These are phyloP conservation scores for Trichonephila clavipes DNA, from an alignment of 1,140 invertebrate species.

Conservation along the genomic window DNA sequence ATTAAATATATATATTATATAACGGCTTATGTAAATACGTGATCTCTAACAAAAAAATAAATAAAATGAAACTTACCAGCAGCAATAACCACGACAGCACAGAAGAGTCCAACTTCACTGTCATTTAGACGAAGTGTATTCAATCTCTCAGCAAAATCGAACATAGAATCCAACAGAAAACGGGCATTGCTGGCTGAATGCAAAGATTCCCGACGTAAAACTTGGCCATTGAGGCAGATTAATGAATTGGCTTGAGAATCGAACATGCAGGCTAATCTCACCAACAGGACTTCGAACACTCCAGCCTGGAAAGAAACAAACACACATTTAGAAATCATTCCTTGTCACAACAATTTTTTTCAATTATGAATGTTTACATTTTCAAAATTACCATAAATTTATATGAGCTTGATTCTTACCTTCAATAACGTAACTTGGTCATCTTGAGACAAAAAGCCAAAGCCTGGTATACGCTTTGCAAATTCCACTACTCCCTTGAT, in stretches of 20 bases:
- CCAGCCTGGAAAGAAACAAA: constrained; percentile 82
- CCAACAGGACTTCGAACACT: constrained; percentile 95
- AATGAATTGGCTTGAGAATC: constrained; percentile 90
- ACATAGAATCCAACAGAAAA: constrained; percentile 97
- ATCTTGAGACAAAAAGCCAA: constrained; percentile 95
- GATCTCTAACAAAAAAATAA: not conserved
- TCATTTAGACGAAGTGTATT: constrained; percentile 94
- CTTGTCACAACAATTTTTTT: not conserved
- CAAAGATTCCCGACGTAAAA: constrained; percentile 93
- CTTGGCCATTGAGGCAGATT: constrained; percentile 95
- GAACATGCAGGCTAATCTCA: constrained; percentile 96
- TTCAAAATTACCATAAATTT: not conserved
- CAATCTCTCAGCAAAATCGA: constrained; percentile 97
- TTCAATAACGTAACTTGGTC: constrained; percentile 98
- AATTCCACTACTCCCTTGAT: constrained; percentile 98
- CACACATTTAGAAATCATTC: not conserved
- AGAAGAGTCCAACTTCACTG: constrained; percentile 95
- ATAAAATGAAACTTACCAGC: constrained; percentile 84
- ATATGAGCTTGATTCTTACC: constrained; percentile 82
- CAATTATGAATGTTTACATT: no score
- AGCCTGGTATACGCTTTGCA: constrained; percentile 97
- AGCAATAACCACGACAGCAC: constrained; percentile 96
- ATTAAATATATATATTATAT: not conserved
- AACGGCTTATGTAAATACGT: no score
- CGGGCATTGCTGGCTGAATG: constrained; percentile 92